phyloP scores from a whole-genome alignment of 2,888 invertebrate species.

The Hesperia comma region DNA sequence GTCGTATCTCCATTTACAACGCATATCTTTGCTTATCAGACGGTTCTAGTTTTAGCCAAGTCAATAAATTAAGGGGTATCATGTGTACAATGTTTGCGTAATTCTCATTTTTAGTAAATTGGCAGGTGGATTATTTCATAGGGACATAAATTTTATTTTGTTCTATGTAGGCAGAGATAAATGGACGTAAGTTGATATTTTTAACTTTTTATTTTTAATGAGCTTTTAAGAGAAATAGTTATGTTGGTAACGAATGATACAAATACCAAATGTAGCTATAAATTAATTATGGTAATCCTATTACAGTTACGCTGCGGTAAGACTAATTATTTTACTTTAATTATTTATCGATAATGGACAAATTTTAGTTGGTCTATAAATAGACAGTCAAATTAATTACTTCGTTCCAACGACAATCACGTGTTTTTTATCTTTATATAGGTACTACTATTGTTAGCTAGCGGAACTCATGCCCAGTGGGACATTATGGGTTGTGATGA shows the following conservation, averaged over 20 bases:
- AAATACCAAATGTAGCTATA: not conserved
- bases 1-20: not conserved
- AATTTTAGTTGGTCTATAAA: too few relatives aligned
- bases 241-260: not conserved
- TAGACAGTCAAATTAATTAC: too few relatives aligned
- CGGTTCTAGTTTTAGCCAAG: constrained; percentile 22
- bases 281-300: not conserved
- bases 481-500: too few relatives aligned
- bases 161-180: constrained; percentile 3
- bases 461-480: too few relatives aligned
- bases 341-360: too few relatives aligned
- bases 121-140: constrained; percentile 22
- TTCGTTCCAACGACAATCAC: too few relatives aligned
- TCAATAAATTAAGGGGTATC: constrained; percentile 26
- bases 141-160: constrained; percentile 14
- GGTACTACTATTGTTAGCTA: too few relatives aligned
- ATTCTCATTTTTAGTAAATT: constrained; percentile 25
- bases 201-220: not conserved
- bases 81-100: constrained; percentile 15
- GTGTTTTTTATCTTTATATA: too few relatives aligned
- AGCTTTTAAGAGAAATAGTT: not conserved
- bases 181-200: not conserved
- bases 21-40: constrained; percentile 13
- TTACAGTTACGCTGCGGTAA: too few relatives aligned
- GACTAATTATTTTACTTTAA: too few relatives aligned